These are phyloP conservation scores for Semotilus atromaculatus DNA, from an alignment of 2,797 vertebrate species.

Conservation along the genomic window DNA sequence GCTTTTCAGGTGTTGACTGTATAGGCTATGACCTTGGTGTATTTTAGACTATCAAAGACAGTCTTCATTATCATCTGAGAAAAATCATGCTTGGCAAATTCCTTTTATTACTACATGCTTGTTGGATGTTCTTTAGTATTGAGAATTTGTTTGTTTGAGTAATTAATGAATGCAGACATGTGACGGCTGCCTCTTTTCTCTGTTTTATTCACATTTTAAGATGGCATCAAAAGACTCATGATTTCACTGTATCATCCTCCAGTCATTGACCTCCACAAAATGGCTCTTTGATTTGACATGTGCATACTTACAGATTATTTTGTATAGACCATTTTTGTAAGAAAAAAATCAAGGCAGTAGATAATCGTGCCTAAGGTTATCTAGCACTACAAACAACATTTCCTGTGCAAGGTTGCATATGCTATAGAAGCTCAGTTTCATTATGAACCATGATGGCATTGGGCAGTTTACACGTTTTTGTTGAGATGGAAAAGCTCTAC, in stretches of 20 bases:
- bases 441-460: conserved; percentile 29
- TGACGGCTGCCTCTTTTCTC: neutral
- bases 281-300: conserved; percentile 50
- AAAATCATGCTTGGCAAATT: neutral
- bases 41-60: neutral
- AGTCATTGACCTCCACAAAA: conserved; percentile 56
- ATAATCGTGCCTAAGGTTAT: conserved; percentile 41
- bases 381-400: neutral
- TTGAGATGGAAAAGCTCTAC: conserved; percentile 33
- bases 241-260: conserved; percentile 32
- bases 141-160: neutral
- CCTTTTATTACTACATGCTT: neutral
- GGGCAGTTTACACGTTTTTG: conserved; percentile 29
- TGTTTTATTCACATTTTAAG: conserved; percentile 35
- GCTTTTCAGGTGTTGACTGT: neutral
- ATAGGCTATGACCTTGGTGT: neutral
- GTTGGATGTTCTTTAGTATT: neutral
- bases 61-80: neutral
- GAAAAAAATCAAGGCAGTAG: conserved; percentile 28
- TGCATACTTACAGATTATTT: conserved; percentile 40
- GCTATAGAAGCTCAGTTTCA: conserved; percentile 26
- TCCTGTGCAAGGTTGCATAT: conserved; percentile 22
- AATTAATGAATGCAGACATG: neutral
- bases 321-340: conserved; percentile 14
- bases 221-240: conserved; percentile 46